Conservation (phyloP, 2,888 invertebrate genomes). For the Epirrhoe alternata region DNA sequence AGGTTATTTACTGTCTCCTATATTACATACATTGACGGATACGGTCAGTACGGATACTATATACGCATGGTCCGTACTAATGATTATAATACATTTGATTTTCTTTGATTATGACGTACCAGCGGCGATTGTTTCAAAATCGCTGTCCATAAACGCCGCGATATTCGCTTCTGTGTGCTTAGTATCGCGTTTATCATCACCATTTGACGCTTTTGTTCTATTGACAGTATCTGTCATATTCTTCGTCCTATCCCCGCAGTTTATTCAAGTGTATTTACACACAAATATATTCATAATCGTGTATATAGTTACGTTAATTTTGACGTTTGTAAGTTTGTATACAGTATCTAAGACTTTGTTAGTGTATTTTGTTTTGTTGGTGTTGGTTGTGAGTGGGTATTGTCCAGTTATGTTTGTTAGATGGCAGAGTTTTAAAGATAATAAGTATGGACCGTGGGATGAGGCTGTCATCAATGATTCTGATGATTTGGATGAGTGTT, state of each 20-base stretch:
- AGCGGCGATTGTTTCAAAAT: constrained; percentile 95
- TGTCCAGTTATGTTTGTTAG: constrained; percentile 91
- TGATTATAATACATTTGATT: constrained; percentile 94
- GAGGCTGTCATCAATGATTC: constrained; percentile 92
- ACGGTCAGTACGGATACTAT: constrained; percentile 99
- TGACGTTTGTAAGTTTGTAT: constrained; percentile 82
- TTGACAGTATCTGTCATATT: constrained; percentile 94
- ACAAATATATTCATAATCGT: constrained; percentile 83
- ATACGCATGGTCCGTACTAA: constrained; percentile 95
- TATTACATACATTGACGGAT: constrained; percentile 96
- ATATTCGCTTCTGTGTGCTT: constrained; percentile 98
- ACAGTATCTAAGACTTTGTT: constrained; percentile 85
- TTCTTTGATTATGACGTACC: constrained; percentile 97
- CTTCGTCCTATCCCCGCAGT: constrained; percentile 95
- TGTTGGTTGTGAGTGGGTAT: constrained; percentile 88
- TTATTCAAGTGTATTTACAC: constrained; percentile 87
- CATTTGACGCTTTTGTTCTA: constrained; percentile 94
- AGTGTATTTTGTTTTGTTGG: constrained; percentile 85
- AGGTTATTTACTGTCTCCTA: constrained; percentile 95
- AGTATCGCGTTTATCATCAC: constrained; percentile 94
- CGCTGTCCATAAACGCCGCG: constrained; percentile 96
- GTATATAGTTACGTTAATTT: constrained; percentile 77
- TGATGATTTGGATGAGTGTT: constrained; percentile 78
- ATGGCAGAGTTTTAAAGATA: constrained; percentile 93
- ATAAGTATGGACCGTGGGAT: constrained; percentile 99